phyloP scores from a whole-genome alignment of 1,140 invertebrate species.

The Antheraea pernyi region DNA sequence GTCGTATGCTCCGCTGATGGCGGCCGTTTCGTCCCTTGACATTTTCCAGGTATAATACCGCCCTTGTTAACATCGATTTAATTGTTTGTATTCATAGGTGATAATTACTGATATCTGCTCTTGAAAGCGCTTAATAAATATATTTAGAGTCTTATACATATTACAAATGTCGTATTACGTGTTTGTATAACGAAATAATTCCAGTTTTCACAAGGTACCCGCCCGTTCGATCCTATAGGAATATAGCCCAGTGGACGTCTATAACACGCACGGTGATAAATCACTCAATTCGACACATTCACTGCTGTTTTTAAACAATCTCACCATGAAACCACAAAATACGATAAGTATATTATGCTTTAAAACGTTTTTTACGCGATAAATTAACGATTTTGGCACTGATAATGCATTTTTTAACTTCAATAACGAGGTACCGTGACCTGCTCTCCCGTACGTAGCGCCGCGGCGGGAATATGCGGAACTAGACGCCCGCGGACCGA shows the following conservation, averaged over 20 bases:
- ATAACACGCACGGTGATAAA: neutral
- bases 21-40: neutral
- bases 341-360: neutral
- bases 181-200: neutral
- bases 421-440: slow-evolving; percentile 39
- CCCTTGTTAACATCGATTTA: neutral
- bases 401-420: slow-evolving; percentile 69
- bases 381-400: slow-evolving; percentile 64
- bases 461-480: slow-evolving; percentile 64
- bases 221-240: slow-evolving; percentile 12
- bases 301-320: neutral
- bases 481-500: slow-evolving; percentile 68
- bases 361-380: slow-evolving; percentile 10
- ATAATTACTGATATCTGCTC: neutral
- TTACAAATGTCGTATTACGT: neutral
- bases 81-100: neutral
- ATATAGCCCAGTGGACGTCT: slow-evolving; percentile 14
- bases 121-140: neutral
- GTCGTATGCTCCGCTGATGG: neutral
- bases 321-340: slow-evolving; percentile 2
- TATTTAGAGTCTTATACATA: neutral
- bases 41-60: neutral
- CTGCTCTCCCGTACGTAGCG: slow-evolving; percentile 34
- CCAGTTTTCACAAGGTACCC: neutral
- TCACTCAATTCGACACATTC: neutral